phyloP scores from a whole-genome alignment of 1,140 invertebrate genomes.

The Epicauta chinensis region DNA sequence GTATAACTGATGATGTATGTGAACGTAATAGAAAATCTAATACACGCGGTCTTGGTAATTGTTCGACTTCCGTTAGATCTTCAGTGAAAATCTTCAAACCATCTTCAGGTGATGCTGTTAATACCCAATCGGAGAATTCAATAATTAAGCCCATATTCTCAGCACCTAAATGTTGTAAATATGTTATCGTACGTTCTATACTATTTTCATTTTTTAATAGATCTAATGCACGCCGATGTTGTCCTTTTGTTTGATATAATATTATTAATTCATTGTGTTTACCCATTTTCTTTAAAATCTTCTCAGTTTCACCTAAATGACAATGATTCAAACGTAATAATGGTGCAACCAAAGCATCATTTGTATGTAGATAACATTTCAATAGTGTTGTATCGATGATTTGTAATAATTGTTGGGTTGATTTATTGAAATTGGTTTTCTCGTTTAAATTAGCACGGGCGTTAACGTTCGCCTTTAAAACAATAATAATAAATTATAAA shows the following conservation, averaged over 20 bases:
- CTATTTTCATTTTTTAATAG: slow-evolving; percentile 75
- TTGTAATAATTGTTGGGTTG: slow-evolving; percentile 64
- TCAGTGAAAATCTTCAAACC: slow-evolving; percentile 94
- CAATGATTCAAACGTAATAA: slow-evolving; percentile 91
- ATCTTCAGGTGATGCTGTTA: slow-evolving; percentile 79
- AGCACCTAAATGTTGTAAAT: slow-evolving; percentile 81
- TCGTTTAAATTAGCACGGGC: slow-evolving; percentile 40
- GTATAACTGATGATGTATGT: slow-evolving; percentile 75
- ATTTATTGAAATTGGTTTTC: slow-evolving; percentile 30
- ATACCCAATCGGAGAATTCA: slow-evolving; percentile 91
- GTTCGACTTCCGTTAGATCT: slow-evolving; percentile 81
- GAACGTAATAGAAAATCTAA: slow-evolving; percentile 81
- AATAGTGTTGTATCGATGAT: slow-evolving; percentile 95
- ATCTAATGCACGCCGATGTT: slow-evolving; percentile 88
- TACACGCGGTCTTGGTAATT: slow-evolving; percentile 79
- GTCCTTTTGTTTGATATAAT: slow-evolving; percentile 88
- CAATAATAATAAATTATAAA: neutral
- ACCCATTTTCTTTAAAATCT: slow-evolving; percentile 75
- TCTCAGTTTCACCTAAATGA: slow-evolving; percentile 89
- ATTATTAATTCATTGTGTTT: slow-evolving; percentile 94
- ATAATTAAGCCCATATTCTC: slow-evolving; percentile 89
- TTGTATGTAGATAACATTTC: slow-evolving; percentile 95
- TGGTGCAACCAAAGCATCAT: slow-evolving; percentile 88
- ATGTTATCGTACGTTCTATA: slow-evolving; percentile 77
- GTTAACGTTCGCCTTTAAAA: slow-evolving; percentile 29